Base-by-base conservation (phyloP, 2,113 vertebrate species). In the Prunella fulvescens region DNA sequence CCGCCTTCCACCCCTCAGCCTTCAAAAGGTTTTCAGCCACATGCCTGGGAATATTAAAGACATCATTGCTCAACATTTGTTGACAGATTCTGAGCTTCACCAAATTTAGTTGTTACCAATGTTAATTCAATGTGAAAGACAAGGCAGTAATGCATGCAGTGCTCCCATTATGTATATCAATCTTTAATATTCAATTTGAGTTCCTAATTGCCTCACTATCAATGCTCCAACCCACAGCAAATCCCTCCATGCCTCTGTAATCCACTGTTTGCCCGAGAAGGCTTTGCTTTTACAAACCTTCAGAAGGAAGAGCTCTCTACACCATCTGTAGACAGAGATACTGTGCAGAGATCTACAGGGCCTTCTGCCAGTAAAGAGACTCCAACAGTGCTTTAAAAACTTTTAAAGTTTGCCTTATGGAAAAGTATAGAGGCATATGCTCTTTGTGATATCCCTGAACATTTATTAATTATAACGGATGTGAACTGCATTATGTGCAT, bases 11-110 rank as follows among this genome's bases (percentile, higher is more conserved):
- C 97, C 98, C 97, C 98, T 98, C 96, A 94, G 95, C 97, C 97
- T 98, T 98, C 98, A 97, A 98, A 98, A 98, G 97, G 97, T 97
- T 97, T 97, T 91, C 97, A 98, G 98, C 96, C 97, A 98, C 97
- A 97, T 94, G 98, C 97, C 98, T 97, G 97, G 97, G 97, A 96
- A 98, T 97, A 98, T 98, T 97, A 98, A 97, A 98, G 97, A 98
- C 97, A 98, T 72, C 94, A 92, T 97, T 98, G 97, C 97, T 97
- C 97, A 98, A 97, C 96, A 98, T 97, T 97, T 97, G 97, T 95
- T 96, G 97, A 97, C 95, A 96, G 94, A 95, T 84, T 95, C 81
- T 90, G 97, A 97, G 97, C 93, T 95, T 98, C 97, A 97, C 95
- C 97, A 96, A 97, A 97, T 87, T 96, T 97, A 97, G 97, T 54